Evolutionary conservation across 2,888 invertebrate genomes (phyloP), one percentile per base, ranked within the genome.

Genomic region (Hirtodrosophila cameraria): DNA sequence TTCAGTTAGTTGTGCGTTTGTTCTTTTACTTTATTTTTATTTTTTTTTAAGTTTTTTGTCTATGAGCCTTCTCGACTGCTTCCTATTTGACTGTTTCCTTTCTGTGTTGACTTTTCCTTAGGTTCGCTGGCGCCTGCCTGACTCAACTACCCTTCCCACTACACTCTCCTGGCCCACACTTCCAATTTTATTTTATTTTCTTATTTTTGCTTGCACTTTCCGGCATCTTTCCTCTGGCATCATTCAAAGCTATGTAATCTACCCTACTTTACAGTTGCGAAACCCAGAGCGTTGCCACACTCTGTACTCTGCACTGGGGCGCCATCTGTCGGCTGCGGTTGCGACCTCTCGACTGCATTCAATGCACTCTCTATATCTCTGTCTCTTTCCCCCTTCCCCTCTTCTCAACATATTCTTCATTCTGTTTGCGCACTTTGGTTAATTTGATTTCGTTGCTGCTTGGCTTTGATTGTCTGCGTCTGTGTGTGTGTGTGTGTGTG

Each of bases 211-310:
- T 38, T 57, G 41, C 57, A 67, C 57, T 76, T 76, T 61, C 69
- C 55, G 57, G 64, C 72, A 65, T 70, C 75, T 81, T 69, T 61
- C n/a, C n/a, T n/a, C 64, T 45, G 52, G 39, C 53, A 59, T 59
- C 72, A 66, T 58, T 75, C 69, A 78, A 73, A 67, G 72, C 73
- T 63, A 59, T 73, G 81, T 75, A 82, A 81, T 85, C 79, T 82
- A 82, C 62, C 70, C 81, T 75, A 70, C 81, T 81, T 85, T 79
- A 66, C 75, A 82, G 85, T 75, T 81, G 82, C n/a, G 77, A 64
- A 84, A 68, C 70, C 63, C 70, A 72, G 53, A 75, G 66, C 62
- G 42, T 38, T 53, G 27, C 25, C 42, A 15, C 28, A n/a, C n/a
- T n/a, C n/a, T n/a, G n/a, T n/a, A n/a, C n/a, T n/a, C n/a, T 31